Conservation (phyloP, 2,797 vertebrate genomes). For the Cygnus olor region DNA sequence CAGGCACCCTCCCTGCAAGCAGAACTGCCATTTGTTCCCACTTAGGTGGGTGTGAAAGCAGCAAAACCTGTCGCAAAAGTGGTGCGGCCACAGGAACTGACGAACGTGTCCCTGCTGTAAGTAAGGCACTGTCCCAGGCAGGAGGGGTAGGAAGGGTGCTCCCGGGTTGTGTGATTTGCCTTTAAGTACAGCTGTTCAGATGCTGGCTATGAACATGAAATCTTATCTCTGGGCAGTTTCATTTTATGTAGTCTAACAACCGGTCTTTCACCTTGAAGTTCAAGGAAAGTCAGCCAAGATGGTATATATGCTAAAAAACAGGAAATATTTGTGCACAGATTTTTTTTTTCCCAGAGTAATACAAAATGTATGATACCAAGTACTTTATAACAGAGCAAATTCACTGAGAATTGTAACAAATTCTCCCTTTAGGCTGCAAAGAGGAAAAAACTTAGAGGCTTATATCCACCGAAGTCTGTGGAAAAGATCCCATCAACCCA, state of each 20-base stretch:
- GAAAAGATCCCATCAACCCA: not conserved
- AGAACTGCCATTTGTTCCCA: not conserved
- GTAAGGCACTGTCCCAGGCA: not conserved
- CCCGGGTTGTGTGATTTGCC: not conserved
- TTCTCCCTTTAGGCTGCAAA: not conserved
- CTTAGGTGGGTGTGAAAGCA: slow-evolving; percentile 16
- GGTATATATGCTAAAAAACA: not conserved
- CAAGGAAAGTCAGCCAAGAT: not conserved
- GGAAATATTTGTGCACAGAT: not conserved
- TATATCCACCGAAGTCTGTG: rapidly evolving
- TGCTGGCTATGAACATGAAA: not conserved
- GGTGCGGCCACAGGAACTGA: not conserved
- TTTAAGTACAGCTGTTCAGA: not conserved
- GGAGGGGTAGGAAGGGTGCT: not conserved
- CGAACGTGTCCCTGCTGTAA: rapidly evolving
- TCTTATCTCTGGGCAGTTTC: not conserved
- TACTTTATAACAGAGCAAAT: not conserved
- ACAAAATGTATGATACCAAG: not conserved
- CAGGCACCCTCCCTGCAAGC: slow-evolving; percentile 30
- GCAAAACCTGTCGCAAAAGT: slow-evolving; percentile 49
- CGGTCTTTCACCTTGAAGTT: not conserved
- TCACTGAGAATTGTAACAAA: not conserved
- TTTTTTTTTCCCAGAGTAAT: not conserved
- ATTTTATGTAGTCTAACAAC: not conserved
- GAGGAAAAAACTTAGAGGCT: not conserved